Evolutionary conservation across 2,113 vertebrate species (phyloP), one percentile per base, ranked within the genome.

Genomic region (Rhinogobius similis): DNA sequence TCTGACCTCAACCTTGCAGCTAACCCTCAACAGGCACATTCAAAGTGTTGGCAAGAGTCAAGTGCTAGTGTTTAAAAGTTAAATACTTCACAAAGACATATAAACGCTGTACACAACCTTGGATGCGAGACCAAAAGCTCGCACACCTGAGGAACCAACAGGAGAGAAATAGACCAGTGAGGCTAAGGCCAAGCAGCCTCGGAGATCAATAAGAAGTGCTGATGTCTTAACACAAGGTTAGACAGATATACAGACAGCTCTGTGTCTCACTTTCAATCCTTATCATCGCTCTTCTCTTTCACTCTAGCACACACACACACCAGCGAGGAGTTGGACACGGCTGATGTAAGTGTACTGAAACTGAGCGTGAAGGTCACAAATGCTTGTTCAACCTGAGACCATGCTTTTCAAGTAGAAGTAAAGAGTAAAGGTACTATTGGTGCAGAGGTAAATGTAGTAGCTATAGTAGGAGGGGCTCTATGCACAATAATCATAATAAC

Each of bases 291-390:
- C 23, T 39, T 68, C 39, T 62, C 32, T 14, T 4, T 46, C 62
- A 2, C 23, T 5, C 59, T 1, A 44, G 8, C 32, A 41, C 46
- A 24, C 32, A 32, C 16, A 38, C 67, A 68, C 72, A 41, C 67
- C 67, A 76, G 50, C 72, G 65, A 82, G 65, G 77, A 78, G 62
- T 74, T 81, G 72, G 79, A 80, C 72, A 74, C 3, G 32, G 74
- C 48, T 88, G 86, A 90, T 88, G 87, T 73, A 87, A 88, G 76
- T 73, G 69, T 70, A 65, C 70, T 85, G 86, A 87, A 87, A 87
- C 82, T 72, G 66, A 84, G 81, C 86, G 64, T 82, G 86, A 89
- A 89, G 87, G 86, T 89, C 84, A 84, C 65, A 58, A 72, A 76
- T 77, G 71, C 73, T 73, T 70, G 62, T 38, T 79, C 66, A 82